A percentile compares a stretch with the other conserved stretches of the same genome.
These are phyloP conservation scores for Uria aalge DNA, from an alignment of 2,113 vertebrate genomes.

Conservation along the genomic window DNA sequence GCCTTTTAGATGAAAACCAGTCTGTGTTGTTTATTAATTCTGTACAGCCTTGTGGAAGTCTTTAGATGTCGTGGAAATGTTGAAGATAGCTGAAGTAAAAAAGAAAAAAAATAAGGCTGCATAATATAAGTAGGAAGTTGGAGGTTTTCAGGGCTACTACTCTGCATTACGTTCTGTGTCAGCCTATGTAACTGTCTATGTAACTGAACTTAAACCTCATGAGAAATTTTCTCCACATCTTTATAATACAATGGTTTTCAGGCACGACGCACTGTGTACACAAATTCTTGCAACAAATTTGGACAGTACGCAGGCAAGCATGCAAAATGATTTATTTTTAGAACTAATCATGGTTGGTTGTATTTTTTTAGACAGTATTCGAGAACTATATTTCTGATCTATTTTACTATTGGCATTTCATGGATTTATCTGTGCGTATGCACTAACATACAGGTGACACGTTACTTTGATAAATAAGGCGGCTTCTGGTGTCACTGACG, in stretches of 20 bases:
- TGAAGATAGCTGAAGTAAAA: not conserved
- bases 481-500: not conserved
- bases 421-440: not conserved
- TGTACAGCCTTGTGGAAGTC: not conserved
- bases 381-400: not conserved
- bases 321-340: not conserved
- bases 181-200: not conserved
- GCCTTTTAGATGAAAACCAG: not conserved
- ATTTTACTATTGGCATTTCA: not conserved
- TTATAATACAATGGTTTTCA: not conserved
- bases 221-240: not conserved
- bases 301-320: not conserved
- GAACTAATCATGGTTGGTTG: not conserved
- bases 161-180: not conserved
- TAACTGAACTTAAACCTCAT: not conserved
- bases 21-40: not conserved
- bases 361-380: not conserved
- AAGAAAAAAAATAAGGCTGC: not conserved
- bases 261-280: not conserved
- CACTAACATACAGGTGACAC: not conserved
- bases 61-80: not conserved
- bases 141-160: not conserved
- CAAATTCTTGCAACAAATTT: not conserved
- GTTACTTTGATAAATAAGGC: not conserved
- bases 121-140: not conserved